Percentiles rank a stretch among this genome's conserved stretches.
phyloP scores from a whole-genome alignment of 2,113 vertebrate species.

The Sitta europaea region DNA sequence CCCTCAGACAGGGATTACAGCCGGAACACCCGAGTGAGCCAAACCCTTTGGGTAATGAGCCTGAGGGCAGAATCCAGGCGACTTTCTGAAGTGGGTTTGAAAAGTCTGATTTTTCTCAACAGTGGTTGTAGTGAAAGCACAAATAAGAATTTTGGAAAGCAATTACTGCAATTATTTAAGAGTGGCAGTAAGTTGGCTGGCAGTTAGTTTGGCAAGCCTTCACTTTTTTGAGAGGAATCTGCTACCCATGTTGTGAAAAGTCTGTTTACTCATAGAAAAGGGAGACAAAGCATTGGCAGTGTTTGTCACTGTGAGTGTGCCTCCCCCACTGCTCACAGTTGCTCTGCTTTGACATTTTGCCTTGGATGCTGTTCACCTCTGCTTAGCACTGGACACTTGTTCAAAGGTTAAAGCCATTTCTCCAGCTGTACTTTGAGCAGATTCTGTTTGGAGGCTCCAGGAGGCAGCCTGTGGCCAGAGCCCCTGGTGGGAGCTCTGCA shows the following conservation, averaged over 20 bases:
- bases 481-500: neutral
- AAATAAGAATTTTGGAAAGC: neutral
- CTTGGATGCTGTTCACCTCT: neutral
- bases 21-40: neutral
- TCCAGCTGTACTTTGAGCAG: neutral
- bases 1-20: neutral
- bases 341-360: neutral
- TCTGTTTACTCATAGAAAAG: neutral
- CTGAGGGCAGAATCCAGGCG: neutral
- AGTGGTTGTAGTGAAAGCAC: neutral
- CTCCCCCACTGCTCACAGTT: neutral
- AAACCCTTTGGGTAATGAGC: neutral
- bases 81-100: neutral
- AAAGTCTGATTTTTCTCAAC: neutral
- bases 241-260: neutral
- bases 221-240: neutral
- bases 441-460: neutral
- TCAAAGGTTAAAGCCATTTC: slow-evolving; percentile 35
- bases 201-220: neutral
- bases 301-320: neutral
- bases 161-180: neutral
- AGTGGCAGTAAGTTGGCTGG: neutral
- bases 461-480: neutral
- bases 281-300: neutral
- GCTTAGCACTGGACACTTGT: neutral